Conservation (phyloP, 2,797 vertebrate genomes). For the Periparus ater region DNA sequence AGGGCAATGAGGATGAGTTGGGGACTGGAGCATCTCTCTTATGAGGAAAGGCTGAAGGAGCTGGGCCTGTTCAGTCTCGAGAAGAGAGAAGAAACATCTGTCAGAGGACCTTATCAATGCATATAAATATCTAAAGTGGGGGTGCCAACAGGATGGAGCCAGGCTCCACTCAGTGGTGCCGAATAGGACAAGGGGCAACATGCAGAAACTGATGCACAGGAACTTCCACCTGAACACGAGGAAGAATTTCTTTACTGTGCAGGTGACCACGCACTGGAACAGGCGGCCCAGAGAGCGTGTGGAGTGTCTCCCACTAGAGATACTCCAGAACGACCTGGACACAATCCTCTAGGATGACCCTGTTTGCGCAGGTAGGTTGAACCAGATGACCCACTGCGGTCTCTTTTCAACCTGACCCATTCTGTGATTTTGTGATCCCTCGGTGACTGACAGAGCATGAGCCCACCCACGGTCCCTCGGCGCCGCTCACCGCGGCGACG, state of each 20-base stretch:
- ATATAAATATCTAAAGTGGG: neutral
- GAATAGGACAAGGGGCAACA: fast-evolving
- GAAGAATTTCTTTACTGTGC: neutral
- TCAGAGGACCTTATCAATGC: neutral
- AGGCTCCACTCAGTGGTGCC: neutral
- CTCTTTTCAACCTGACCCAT: neutral
- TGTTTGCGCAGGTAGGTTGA: neutral
- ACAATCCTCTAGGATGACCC: neutral
- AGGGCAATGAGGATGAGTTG: neutral
- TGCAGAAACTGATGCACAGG: neutral
- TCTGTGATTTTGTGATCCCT: no score
- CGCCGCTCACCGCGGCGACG: fast-evolving
- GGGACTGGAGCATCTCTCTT: neutral
- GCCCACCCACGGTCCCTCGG: fast-evolving
- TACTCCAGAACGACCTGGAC: neutral
- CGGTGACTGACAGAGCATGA: fast-evolving
- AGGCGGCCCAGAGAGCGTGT: fast-evolving
- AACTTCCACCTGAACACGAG: neutral
- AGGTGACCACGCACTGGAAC: neutral
- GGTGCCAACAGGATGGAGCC: neutral
- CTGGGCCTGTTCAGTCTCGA: neutral
- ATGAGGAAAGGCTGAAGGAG: neutral
- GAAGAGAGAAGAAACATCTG: neutral
- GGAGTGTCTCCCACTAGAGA: neutral
- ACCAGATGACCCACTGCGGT: neutral